A percentile compares a stretch with the other conserved stretches of the same genome.
Conservation (phyloP, 2,113 vertebrate genomes). For the Theristicus caerulescens region DNA sequence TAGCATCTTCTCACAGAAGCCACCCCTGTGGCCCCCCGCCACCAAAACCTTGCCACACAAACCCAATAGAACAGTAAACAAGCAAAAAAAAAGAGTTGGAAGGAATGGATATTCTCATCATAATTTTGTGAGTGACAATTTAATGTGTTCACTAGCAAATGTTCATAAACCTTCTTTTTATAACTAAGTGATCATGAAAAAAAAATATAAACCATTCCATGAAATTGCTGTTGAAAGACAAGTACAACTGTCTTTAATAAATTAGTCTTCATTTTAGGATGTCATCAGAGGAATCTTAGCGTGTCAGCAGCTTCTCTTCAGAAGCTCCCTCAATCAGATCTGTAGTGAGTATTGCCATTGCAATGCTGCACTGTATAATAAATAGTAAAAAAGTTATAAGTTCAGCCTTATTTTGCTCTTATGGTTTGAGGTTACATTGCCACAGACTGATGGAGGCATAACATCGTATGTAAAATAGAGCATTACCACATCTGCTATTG, state of each 20-base stretch:
- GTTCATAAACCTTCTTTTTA: not conserved
- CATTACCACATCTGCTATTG: constrained; percentile 3
- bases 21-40: too few species aligned
- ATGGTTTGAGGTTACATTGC: not conserved
- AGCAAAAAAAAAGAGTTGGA: not conserved
- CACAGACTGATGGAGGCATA: not conserved
- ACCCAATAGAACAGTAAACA: not conserved
- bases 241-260: not conserved
- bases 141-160: not conserved
- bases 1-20: too few species aligned
- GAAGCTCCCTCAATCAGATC: not conserved
- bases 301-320: not conserved
- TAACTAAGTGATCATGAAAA: not conserved
- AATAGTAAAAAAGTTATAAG: not conserved
- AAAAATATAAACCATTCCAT: not conserved
- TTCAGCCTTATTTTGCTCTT: constrained; percentile 25
- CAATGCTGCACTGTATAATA: not conserved
- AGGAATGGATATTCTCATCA: not conserved
- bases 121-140: not conserved
- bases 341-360: not conserved
- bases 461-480: not conserved
- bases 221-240: not conserved
- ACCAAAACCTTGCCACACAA: too few species aligned
- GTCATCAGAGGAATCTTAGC: not conserved
- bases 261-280: not conserved